Evolutionary conservation across 2,797 vertebrate species (phyloP), one percentile per base, ranked within the genome.

Genomic region (Hydrolagus colliei): DNA sequence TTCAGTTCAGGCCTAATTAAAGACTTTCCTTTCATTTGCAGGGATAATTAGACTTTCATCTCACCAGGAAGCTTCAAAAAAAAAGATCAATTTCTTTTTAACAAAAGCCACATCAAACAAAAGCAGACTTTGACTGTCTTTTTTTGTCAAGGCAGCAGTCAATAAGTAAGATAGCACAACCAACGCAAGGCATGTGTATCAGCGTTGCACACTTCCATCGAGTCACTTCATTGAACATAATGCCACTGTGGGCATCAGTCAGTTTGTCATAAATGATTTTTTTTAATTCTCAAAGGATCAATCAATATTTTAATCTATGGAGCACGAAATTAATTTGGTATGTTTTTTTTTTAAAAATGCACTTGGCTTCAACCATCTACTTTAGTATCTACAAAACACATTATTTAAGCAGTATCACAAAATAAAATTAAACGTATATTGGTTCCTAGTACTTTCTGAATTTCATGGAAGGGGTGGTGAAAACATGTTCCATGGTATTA

Each of bases 41-140:
- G 93, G 94, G 96, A 97, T 98, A 97, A 99, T 98, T 98, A 97
- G 96, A 96, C 96, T 98, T 98, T 98, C 96, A 98, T 98, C 97
- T 98, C 96, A 95, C 95, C 96, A 96, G 96, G 96, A 97, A 95
- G 94, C 96, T 95, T 95, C 93, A 92, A 95, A 77, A 67, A 35
- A 82, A 96, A 95, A 96, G 95, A 98, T 96, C 95, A 94, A 96
- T 96, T 96, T 95, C 96, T 94, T 94, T 94, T 94, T 92, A 93
- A 95, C 94, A 94, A 94, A 95, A 94, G 93, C 94, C 94, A 96
- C 95, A 96, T 95, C 91, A 95, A 93, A 94, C 94, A 94, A 94
- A 94, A 95, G 95, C 92, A 95, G 94, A 94, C 95, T 97, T 96
- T 96, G 95, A 95, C 94, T 92, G 92, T 91, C 93, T 94, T 94